Evolutionary conservation across 2,797 vertebrate genomes (phyloP).

Genomic region (Enteromius unitaeniatus): DNA sequence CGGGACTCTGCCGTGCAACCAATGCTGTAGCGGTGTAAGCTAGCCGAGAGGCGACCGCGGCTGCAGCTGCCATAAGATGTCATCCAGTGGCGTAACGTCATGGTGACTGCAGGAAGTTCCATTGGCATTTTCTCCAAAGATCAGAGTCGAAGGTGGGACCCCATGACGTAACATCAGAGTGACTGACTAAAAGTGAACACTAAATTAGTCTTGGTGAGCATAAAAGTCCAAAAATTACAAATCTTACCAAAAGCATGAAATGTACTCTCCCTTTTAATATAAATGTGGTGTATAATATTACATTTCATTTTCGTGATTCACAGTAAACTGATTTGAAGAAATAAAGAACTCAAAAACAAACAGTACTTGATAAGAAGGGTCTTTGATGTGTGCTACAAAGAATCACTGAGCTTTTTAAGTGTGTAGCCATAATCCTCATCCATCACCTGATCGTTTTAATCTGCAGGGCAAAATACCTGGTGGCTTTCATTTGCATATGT

Average conservation of each 20-base stretch:
- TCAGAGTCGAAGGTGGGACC: too few relatives aligned
- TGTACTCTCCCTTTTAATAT: not conserved
- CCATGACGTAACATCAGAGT: too few relatives aligned
- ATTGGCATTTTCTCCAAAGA: too few relatives aligned
- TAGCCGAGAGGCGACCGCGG: too few relatives aligned
- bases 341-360: not conserved
- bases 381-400: not conserved
- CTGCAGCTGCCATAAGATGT: too few relatives aligned
- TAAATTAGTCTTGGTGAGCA: too few relatives aligned
- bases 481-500: constrained; percentile 76
- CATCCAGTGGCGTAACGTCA: too few relatives aligned
- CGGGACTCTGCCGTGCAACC: too few relatives aligned
- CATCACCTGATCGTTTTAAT: constrained; percentile 74
- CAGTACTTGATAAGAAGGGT: not conserved
- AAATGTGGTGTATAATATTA: not conserved
- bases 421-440: not conserved
- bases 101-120: too few relatives aligned
- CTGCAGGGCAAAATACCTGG: constrained; percentile 71
- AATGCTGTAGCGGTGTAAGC: too few relatives aligned
- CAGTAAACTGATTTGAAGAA: not conserved
- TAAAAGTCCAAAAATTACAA: too few relatives aligned
- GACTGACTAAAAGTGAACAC: too few relatives aligned
- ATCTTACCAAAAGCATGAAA: not conserved
- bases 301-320: not conserved
- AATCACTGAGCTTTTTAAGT: constrained; percentile 62